Conservation (phyloP, 2,113 vertebrate species). For the Peromyscus maniculatus region DNA sequence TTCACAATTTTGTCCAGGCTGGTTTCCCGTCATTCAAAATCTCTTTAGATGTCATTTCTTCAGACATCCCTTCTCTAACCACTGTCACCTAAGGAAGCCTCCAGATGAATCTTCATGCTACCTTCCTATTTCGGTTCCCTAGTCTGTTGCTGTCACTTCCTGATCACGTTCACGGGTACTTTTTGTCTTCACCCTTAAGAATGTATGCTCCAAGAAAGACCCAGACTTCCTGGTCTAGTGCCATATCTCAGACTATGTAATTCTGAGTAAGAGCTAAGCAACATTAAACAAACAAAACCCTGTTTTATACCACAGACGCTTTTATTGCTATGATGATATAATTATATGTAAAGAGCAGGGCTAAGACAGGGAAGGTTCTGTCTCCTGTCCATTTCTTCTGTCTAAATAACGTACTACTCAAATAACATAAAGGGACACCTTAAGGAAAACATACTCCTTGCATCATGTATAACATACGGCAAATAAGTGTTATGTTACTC, state of each 20-base stretch:
- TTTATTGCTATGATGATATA: conserved; percentile 4
- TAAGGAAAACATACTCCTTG: neutral
- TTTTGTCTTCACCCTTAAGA: neutral
- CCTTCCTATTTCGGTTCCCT: neutral
- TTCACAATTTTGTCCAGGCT: neutral
- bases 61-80: neutral
- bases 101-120: neutral
- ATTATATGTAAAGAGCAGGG: neutral
- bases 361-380: neutral
- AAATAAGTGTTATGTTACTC: neutral
- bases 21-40: neutral
- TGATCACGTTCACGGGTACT: neutral
- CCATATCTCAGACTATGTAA: neutral
- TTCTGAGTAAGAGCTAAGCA: neutral
- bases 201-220: neutral
- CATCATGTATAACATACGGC: neutral
- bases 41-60: conserved; percentile 12
- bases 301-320: neutral
- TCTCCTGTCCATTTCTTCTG: neutral
- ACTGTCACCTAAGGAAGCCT: neutral
- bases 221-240: neutral
- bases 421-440: conserved; percentile 9
- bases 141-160: neutral
- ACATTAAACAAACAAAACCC: neutral
- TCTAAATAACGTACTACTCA: neutral